These are phyloP conservation scores for cattle (Bos taurus) DNA, from an alignment of 2,113 vertebrate genomes.

Conservation along the genomic window ARS-UCD2.0 NC_037337.1:81314001-81314500, in stretches of 20 bases:
- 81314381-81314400: conserved; percentile 50
- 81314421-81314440: conserved; percentile 56
- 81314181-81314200: conserved; percentile 92
- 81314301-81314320: conserved; percentile 91
- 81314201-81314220: conserved; percentile 90
- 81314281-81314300: conserved; percentile 97
- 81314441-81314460: conserved; percentile 67
- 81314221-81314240: conserved; percentile 92
- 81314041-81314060: conserved; percentile 31
- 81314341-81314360: conserved; percentile 89
- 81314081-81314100: conserved; percentile 94
- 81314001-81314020: conserved; percentile 64
- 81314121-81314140: conserved; percentile 90
- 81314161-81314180: conserved; percentile 92
- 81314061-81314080: conserved; percentile 85
- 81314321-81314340: conserved; percentile 97
- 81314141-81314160: conserved; percentile 94
- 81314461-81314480: background rate
- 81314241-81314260: conserved; percentile 93
- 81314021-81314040: background rate
- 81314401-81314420: conserved; percentile 36
- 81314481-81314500: conserved; percentile 16
- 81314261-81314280: conserved; percentile 97
- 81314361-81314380: conserved; percentile 67
- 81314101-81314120: conserved; percentile 93